Evolutionary conservation across 92 coral and sea anemone genomes (phyloP), one percentile per base, ranked within the genome.

Genomic region (Blastomussa wellsi): DNA sequence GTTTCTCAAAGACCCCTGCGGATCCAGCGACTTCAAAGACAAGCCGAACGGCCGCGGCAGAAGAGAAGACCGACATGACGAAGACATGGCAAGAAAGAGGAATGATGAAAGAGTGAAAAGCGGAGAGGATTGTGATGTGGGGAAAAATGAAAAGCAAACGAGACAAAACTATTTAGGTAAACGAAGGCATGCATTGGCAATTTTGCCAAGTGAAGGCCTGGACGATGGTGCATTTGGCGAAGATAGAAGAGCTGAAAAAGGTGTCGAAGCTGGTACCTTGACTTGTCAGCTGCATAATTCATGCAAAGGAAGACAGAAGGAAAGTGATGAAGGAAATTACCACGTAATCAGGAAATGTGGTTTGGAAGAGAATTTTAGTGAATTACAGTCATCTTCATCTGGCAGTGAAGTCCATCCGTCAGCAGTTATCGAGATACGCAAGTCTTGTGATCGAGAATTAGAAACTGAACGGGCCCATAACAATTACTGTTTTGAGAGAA

Each of bases 1-100:
- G 74, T 16, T 69, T 3, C 74, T 69, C 8, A 33, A 33, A 69
- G 42, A 69, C 44, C 47, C 74, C 4, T 35, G 35, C 33, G 74
- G 74, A 36, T 69, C 47, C 36, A 35, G 29, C 26, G 74, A 70
- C 74, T 37, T 35, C 74, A 70, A 70, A 37, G 74, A 70, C 28
- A 37, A 38, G 26, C 13, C 48, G 19, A 36, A 70, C 48, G 68
- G 35, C 33, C 35, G 29, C 13, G 31, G 31, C 4, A 3, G 26
- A 0, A n/a, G 60, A 1, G n/a, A 19, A 53, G 1, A 19, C 1
- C n/a, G 60, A 19, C 22, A 53, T 16, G n/a, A 24, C 11, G 66
- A 59, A 59, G 29, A 6, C 12, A 59, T n/a, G 66, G 66, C 31
- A 59, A 59, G 66, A 24, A 3, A 24, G 7, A 24, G 3, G 7